A percentile compares a stretch with the other conserved stretches of the same genome.
These are phyloP conservation scores for Papilio protenor DNA, from an alignment of 2,888 invertebrate genomes.

Conservation along the genomic window DNA sequence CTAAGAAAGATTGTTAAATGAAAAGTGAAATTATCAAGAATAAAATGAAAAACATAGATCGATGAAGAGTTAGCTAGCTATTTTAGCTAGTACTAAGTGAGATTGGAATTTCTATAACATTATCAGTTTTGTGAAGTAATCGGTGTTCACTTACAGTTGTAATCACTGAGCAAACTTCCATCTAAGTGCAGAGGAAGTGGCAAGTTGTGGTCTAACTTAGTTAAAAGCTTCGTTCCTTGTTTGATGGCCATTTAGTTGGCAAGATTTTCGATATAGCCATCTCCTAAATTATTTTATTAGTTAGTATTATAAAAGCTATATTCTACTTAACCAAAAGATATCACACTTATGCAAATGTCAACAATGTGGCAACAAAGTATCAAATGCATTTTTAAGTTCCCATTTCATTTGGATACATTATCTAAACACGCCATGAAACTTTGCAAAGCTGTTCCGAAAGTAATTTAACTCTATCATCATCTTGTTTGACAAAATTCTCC, in stretches of 20 bases:
- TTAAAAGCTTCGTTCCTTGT: constrained; percentile 18
- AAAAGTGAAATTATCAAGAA: no score
- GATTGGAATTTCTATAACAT: background rate
- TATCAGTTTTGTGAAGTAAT: constrained; percentile 3
- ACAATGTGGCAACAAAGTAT: no score
- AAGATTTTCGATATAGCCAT: background rate
- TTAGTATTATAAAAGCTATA: no score
- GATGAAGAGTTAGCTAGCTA: background rate
- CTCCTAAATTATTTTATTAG: background rate
- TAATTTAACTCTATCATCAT: background rate
- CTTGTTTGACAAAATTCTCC: background rate
- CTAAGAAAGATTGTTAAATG: background rate
- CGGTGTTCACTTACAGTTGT: background rate
- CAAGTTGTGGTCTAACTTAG: constrained; percentile 5
- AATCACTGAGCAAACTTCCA: background rate
- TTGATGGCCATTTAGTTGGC: constrained; percentile 10
- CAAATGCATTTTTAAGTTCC: no score
- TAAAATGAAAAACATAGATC: no score
- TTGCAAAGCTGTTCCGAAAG: background rate
- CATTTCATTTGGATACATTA: no score
- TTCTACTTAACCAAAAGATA: no score
- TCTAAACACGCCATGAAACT: no score
- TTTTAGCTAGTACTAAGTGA: background rate
- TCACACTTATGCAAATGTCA: background rate
- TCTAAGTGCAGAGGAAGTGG: constrained; percentile 2